Evolutionary conservation across 2,888 invertebrate species (phyloP), one percentile per base, ranked within the genome.

Genomic region (Aphidoletes aphidimyza): DNA sequence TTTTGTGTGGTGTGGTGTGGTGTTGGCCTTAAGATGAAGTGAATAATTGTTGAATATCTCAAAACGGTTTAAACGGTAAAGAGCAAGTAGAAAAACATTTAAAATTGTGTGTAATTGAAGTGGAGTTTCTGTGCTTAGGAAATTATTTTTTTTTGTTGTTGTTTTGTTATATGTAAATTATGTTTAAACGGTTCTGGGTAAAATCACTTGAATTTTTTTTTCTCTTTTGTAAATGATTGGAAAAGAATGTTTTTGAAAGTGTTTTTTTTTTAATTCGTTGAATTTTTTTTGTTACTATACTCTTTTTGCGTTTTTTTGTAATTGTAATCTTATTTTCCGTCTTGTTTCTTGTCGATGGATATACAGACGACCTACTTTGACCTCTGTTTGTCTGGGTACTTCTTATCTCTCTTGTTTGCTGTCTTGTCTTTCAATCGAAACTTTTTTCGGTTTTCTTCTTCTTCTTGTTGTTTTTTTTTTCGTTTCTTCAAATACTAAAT

Each of bases 151-250:
- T 54, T 5, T n/a, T n/a, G n/a, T n/a, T n/a, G n/a, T n/a, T n/a
- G n/a, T n/a, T n/a, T n/a, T n/a, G n/a, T n/a, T n/a, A n/a, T 54
- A 54, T 54, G 22, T 69, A 69, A 69, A 69, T 69, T 69, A 69
- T 54, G 54, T 54, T 2, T 54, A n/a, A n/a, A n/a, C n/a, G n/a
- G n/a, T n/a, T n/a, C 11, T 69, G 34, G 26, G 34, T 69, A 30
- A 69, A 69, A 69, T 34, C 30, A 30, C 34, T 69, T 26, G 69
- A 69, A 30, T 69, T 17, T 69, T 17, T 30, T 69, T 34, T 69
- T 54, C 9, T 54, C 54, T n/a, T 54, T 30, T 69, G 69, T 69
- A 69, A 69, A 69, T 69, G 69, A 69, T 69, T 69, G 30, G 8
- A 69, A 69, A 54, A 69, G 34, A 69, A 30, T 69, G 54, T 54